Percentiles rank a stretch among this genome's conserved stretches.
These are phyloP conservation scores for Anguilla rostrata DNA, from an alignment of 2,113 vertebrate genomes.

Conservation along the genomic window DNA sequence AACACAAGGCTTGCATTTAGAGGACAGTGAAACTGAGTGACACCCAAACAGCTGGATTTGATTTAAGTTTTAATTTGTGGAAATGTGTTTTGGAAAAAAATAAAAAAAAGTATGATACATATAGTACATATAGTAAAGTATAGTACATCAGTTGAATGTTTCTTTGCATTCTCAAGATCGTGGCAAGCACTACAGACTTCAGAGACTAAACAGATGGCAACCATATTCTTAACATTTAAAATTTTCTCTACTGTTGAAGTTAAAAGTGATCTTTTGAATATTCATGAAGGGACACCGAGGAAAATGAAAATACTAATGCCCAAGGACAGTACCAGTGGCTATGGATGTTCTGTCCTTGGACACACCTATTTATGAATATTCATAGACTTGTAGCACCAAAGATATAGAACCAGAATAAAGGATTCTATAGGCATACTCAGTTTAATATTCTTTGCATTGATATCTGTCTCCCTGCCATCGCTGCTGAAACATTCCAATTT, in stretches of 20 bases:
- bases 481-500: no score
- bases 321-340: neutral
- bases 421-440: neutral
- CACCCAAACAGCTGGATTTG: neutral
- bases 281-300: neutral
- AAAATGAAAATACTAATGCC: neutral
- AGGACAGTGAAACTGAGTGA: neutral
- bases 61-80: neutral
- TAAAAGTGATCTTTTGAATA: neutral
- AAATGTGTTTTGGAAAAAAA: neutral
- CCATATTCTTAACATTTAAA: neutral
- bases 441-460: neutral
- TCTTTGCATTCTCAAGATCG: neutral
- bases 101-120: no score
- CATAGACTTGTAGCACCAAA: neutral
- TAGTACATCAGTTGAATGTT: neutral
- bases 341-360: neutral
- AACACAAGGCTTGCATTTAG: neutral
- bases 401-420: neutral
- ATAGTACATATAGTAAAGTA: no score
- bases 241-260: neutral
- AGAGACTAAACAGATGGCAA: neutral
- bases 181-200: neutral
- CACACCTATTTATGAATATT: neutral
- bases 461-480: no score